Evolutionary conservation across 1,140 invertebrate species (phyloP), one percentile per base, ranked within the genome.

Genomic region (Platorchestia sp.): DNA sequence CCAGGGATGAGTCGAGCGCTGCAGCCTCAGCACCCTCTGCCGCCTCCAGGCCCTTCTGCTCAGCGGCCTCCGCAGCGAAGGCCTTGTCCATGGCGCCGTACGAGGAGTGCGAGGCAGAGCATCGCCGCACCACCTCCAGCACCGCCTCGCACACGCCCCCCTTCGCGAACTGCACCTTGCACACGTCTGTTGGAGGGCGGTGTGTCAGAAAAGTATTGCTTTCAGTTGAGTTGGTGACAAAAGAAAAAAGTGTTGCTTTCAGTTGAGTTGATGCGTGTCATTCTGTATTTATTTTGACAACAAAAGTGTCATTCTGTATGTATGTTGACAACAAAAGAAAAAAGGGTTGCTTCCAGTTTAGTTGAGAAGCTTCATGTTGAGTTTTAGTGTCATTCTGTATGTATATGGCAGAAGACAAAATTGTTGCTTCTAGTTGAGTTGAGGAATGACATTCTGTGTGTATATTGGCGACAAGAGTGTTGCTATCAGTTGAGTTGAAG

Each of bases 81-180:
- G 36, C 45, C 10, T 93, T 47, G 45, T 47, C 91, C 6, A 6
- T 14, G 98, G 95, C 43, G 1, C 91, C 91, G 45, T 93, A 93
- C 1, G 91, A 93, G 10, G 45, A 93, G 36, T 93, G 91, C 1
- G 91, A 93, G 5, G 91, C 97, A 96, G 98, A 97, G 97, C 98
- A 98, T 96, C 98, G 98, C 96, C 98, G 98, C 45, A 99, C 97
- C 16, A 99, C 97, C 96, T 98, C 97, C 96, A 98, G 98, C 16
- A 99, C 97, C 89, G 98, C 97, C 97, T 98, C 98, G 96, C 98
- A 98, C 3, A 98, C 97, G 59, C 98, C 98, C 96, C 98, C 98
- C 97, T 98, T 98, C 0, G 98, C 98, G 86, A 99, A 97, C 91
- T 98, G 97, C 10, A 93, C 91, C 45, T 93, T 93, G 91, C 91